Conservation (phyloP, 1,140 invertebrate species). For the Nixonia krombeini region DNA sequence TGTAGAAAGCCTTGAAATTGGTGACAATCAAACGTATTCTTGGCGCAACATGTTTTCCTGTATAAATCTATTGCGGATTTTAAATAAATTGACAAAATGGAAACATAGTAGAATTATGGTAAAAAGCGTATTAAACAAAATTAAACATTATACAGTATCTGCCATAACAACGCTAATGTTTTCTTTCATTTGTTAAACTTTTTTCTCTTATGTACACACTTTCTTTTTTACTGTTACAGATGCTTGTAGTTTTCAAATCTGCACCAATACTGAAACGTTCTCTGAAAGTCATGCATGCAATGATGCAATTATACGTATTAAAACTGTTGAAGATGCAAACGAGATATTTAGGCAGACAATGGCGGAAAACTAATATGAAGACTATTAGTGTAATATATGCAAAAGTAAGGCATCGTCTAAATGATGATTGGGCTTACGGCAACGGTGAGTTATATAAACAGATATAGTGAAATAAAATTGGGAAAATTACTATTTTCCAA, state of each 20-base stretch:
- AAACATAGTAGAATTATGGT: slow-evolving; percentile 99
- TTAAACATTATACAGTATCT: too few species aligned
- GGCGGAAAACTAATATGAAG: slow-evolving; percentile 99
- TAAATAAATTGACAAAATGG: slow-evolving; percentile 99
- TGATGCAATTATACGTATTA: slow-evolving; percentile 98
- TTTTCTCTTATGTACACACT: too few species aligned
- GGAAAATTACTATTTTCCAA: neutral
- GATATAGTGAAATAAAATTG: neutral
- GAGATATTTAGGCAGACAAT: slow-evolving; percentile 98
- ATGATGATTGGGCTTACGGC: slow-evolving; percentile 99
- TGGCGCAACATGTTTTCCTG: slow-evolving; percentile 99
- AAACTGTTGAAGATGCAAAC: slow-evolving; percentile 99
- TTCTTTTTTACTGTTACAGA: slow-evolving; percentile 78
- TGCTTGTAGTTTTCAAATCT: slow-evolving; percentile 99
- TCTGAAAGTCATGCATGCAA: slow-evolving; percentile 94
- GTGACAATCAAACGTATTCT: slow-evolving; percentile 88
- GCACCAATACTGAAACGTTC: slow-evolving; percentile 98
- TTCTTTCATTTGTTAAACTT: too few species aligned
- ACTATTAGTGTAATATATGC: slow-evolving; percentile 99
- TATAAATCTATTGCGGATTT: slow-evolving; percentile 95
- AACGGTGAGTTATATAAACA: slow-evolving; percentile 84
- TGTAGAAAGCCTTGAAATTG: slow-evolving; percentile 92
- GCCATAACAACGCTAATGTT: too few species aligned
- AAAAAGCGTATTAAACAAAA: too few species aligned
- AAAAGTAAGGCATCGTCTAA: slow-evolving; percentile 94